Percentiles rank a stretch among this genome's conserved stretches.
Conservation (phyloP, 2,113 vertebrate genomes). For the Ictalurus punctatus region DNA sequence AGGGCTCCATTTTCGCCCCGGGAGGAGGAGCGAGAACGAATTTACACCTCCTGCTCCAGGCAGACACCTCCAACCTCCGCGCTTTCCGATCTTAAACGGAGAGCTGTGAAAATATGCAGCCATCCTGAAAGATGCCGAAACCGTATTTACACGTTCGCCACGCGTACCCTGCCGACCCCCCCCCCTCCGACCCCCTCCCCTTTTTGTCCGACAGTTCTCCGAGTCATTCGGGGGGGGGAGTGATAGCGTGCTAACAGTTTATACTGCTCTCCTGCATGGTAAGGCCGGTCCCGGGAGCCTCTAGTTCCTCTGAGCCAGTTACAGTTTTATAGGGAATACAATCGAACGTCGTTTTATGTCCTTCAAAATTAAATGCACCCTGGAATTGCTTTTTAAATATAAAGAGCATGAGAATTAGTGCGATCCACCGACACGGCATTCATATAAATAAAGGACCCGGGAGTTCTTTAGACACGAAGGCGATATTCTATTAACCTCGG, state of each 20-base stretch:
- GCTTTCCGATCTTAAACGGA: constrained; percentile 48
- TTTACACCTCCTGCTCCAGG: constrained; percentile 69
- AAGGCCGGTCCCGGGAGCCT: background rate
- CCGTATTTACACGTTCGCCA: constrained; percentile 60
- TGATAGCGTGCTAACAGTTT: constrained; percentile 67
- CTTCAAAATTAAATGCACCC: background rate
- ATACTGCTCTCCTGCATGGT: constrained; percentile 63
- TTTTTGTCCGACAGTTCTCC: background rate
- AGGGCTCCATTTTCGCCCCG: constrained; percentile 61
- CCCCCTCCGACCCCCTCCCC: background rate
- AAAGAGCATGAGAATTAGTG: background rate
- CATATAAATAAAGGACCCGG: background rate
- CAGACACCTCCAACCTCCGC: constrained; percentile 51
- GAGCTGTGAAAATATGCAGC: constrained; percentile 68
- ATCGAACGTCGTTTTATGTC: background rate
- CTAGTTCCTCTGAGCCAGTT: background rate
- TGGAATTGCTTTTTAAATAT: background rate
- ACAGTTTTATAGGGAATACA: background rate
- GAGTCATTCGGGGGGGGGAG: constrained; percentile 47
- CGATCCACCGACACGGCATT: background rate
- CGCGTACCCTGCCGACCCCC: constrained; percentile 40
- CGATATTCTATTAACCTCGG: background rate
- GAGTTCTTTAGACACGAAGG: background rate
- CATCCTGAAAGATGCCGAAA: constrained; percentile 57
- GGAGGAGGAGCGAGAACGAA: constrained; percentile 66